Percentiles rank a stretch among this genome's conserved stretches.
These are phyloP conservation scores for Bettongia penicillata DNA, from an alignment of 2,113 vertebrate genomes.

Conservation along the genomic window DNA sequence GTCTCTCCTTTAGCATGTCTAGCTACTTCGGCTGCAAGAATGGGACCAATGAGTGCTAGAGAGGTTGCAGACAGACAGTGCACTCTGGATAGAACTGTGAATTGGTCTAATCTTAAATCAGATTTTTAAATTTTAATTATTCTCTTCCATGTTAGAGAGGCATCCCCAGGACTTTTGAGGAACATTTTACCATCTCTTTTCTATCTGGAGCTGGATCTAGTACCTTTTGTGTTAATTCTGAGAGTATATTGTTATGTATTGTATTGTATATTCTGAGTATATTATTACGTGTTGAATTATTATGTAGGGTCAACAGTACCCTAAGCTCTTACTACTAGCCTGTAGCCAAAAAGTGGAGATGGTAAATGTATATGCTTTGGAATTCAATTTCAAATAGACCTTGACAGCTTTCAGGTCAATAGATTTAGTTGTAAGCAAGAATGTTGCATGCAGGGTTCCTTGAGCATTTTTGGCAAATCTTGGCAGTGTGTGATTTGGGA, in stretches of 20 bases:
- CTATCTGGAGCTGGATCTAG: background rate
- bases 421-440: background rate
- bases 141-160: background rate
- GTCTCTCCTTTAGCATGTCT: background rate
- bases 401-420: background rate
- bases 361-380: background rate
- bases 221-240: background rate
- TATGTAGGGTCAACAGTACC: background rate
- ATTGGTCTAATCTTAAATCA: background rate
- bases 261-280: background rate
- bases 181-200: background rate
- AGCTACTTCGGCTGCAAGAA: background rate
- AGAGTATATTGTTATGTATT: background rate
- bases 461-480: background rate
- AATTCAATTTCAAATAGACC: background rate
- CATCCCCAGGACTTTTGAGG: background rate
- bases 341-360: background rate
- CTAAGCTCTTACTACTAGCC: background rate
- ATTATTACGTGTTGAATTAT: too few species aligned
- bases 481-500: background rate
- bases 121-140: background rate
- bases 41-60: background rate
- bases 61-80: background rate
- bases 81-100: background rate
- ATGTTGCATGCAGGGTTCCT: background rate